Evolutionary conservation across 2,113 vertebrate species (phyloP).

Genomic region (Sula dactylatra): DNA sequence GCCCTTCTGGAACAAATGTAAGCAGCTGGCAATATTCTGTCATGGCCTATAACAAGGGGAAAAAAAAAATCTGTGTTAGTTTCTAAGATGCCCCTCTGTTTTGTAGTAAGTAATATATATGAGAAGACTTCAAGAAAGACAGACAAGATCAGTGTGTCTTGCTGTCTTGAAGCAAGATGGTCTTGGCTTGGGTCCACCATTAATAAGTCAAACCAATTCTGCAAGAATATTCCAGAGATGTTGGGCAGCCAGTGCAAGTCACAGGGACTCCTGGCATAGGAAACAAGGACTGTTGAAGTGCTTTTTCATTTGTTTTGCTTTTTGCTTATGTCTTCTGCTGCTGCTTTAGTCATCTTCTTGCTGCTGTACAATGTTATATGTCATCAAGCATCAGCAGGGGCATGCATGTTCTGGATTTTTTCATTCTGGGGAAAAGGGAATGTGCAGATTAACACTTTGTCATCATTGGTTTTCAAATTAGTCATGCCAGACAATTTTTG

Average conservation of each 20-base stretch:
- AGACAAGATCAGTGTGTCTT: not conserved
- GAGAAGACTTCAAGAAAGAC: not conserved
- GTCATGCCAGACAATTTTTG: not conserved
- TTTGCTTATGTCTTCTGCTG: not conserved
- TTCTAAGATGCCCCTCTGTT: not conserved
- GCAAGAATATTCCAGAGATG: not conserved
- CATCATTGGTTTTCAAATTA: not conserved
- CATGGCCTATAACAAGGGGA: rapidly evolving
- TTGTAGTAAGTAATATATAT: not conserved
- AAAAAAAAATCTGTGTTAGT: not conserved
- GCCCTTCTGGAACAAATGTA: not conserved
- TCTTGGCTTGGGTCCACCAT: not conserved
- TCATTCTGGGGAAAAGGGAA: not conserved
- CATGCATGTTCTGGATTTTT: not conserved
- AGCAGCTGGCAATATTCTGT: not conserved
- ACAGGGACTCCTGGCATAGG: not conserved
- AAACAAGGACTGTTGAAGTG: not conserved
- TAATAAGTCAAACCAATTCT: not conserved
- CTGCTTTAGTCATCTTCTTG: not conserved
- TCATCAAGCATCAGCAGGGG: not conserved
- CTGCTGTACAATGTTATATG: not conserved
- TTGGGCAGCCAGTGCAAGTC: not conserved
- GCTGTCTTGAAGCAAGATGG: not conserved
- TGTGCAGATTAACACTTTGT: not conserved
- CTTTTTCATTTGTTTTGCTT: not conserved